Evolutionary conservation across 2,797 vertebrate genomes (phyloP), one percentile per base, ranked within the genome.

Genomic region (Sternotherus odoratus): DNA sequence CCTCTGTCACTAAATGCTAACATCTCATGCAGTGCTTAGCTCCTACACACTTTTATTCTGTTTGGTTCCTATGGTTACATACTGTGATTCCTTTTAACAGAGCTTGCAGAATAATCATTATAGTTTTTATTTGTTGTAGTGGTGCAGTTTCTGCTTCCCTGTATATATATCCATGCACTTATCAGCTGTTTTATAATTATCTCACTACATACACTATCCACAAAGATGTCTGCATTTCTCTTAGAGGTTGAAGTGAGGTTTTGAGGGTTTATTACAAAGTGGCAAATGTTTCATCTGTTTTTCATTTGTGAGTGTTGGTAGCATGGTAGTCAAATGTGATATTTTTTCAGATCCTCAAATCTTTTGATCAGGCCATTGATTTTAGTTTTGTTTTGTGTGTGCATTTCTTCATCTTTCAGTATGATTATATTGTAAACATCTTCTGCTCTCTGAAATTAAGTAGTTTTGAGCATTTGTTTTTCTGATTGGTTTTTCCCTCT

Each of bases 61-160:
- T 4, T 0, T 36, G 63, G 91, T 95, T 95, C 91, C 91, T 95
- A 63, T 92, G 87, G 90, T 95, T 96, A 96, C 88, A 85, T 92
- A 39, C 89, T 93, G 43, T 53, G 28, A 53, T 96, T 93, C 43
- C 88, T 94, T 95, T 86, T 95, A 77, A 24, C 8, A 51, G 43
- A 92, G 83, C 92, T 91, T 96, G 69, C 60, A 85, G 8, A 90
- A 53, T 79, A 83, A 87, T 88, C 91, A 48, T 89, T 94, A 87
- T 6, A 57, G 28, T 82, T 92, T 92, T 79, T 87, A 66, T 90
- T 93, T 94, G 43, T 83, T 82, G 5, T 49, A 84, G 50, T 92
- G 15, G 2, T 87, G 43, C 60, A 33, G 21, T 88, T 96, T 95
- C 83, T 87, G 30, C 82, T 95, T 46, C 81, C 28, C 48, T 93